Percentiles rank a stretch among this genome's conserved stretches.
Evolutionary conservation across 35 echinoderm and acorn worm genomes (phyloP).

Genomic region (Hemicentrotus pulcherrimus): DNA sequence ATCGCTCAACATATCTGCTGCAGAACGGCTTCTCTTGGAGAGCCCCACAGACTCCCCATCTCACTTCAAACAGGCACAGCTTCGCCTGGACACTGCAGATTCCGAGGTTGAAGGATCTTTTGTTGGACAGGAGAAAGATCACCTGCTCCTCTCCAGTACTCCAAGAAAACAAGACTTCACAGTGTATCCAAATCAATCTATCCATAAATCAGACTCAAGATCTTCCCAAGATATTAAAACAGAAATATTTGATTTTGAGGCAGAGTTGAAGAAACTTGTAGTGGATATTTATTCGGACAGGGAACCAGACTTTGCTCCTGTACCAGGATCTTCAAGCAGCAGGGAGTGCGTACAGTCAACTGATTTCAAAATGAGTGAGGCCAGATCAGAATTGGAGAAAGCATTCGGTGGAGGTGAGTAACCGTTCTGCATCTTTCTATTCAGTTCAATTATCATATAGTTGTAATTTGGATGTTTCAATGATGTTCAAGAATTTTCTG

Average conservation of each 20-base stretch:
- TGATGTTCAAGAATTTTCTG: no score
- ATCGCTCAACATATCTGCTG: slow-evolving; percentile 42
- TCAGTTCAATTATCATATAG: background rate
- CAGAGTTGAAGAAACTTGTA: slow-evolving; percentile 64
- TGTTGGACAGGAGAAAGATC: slow-evolving; percentile 15
- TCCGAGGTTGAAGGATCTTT: slow-evolving; percentile 63
- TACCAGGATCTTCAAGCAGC: slow-evolving; percentile 54
- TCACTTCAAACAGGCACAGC: slow-evolving; percentile 58
- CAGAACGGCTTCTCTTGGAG: slow-evolving; percentile 59
- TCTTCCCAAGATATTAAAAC: slow-evolving; percentile 41
- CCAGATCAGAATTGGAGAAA: slow-evolving; percentile 26
- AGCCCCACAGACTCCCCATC: slow-evolving; percentile 62
- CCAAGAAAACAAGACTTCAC: slow-evolving; percentile 28
- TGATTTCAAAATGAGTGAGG: slow-evolving; percentile 21
- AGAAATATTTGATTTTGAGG: slow-evolving; percentile 62
- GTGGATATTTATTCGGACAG: slow-evolving; percentile 74
- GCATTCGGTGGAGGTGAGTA: slow-evolving; percentile 44
- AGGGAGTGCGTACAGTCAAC: background rate
- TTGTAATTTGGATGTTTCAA: no score
- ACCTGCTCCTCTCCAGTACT: background rate
- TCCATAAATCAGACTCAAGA: background rate
- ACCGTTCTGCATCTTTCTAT: background rate
- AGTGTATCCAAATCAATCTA: background rate
- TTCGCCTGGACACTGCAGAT: slow-evolving; percentile 52
- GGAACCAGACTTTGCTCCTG: slow-evolving; percentile 60